phyloP scores from a whole-genome alignment of 2,797 vertebrate species.

The Anabas testudineus region DNA sequence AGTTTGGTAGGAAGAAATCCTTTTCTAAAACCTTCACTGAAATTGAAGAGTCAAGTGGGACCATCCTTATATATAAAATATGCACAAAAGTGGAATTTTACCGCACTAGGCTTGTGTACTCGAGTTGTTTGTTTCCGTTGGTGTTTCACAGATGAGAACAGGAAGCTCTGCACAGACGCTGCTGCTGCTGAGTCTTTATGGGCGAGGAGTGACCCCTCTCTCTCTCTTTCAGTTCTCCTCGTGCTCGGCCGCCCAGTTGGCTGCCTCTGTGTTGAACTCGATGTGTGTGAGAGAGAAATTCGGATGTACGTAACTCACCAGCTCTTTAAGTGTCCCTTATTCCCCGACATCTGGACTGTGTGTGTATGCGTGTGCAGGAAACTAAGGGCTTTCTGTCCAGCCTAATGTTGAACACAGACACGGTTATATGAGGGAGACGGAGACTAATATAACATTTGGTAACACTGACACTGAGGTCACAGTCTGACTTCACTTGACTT shows the following conservation, averaged over 20 bases:
- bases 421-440: slow-evolving; percentile 44
- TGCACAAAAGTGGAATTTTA: background rate
- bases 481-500: slow-evolving; percentile 28
- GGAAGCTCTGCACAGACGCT: slow-evolving; percentile 2
- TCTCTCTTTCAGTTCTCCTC: slow-evolving; percentile 16
- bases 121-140: slow-evolving; percentile 5
- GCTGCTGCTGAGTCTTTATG: slow-evolving; percentile 15
- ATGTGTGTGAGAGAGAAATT: slow-evolving; percentile 68
- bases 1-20: background rate
- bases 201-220: slow-evolving; percentile 6
- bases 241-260: slow-evolving; percentile 59
- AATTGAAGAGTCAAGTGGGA: too few species aligned
- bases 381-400: slow-evolving; percentile 25
- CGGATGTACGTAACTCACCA: slow-evolving; percentile 79
- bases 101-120: background rate
- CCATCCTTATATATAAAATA: too few species aligned
- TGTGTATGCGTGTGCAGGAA: slow-evolving; percentile 54
- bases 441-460: slow-evolving; percentile 40
- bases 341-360: slow-evolving; percentile 74
- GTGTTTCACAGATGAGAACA: slow-evolving; percentile 6
- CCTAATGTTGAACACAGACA: slow-evolving; percentile 68
- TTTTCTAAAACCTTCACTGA: too few species aligned
- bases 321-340: slow-evolving; percentile 74
- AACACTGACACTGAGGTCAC: slow-evolving; percentile 46
- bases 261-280: slow-evolving; percentile 70